A percentile compares a stretch with the other conserved stretches of the same genome.
Conservation (phyloP, 2,113 vertebrate genomes). For the Irena cyanogastra region DNA sequence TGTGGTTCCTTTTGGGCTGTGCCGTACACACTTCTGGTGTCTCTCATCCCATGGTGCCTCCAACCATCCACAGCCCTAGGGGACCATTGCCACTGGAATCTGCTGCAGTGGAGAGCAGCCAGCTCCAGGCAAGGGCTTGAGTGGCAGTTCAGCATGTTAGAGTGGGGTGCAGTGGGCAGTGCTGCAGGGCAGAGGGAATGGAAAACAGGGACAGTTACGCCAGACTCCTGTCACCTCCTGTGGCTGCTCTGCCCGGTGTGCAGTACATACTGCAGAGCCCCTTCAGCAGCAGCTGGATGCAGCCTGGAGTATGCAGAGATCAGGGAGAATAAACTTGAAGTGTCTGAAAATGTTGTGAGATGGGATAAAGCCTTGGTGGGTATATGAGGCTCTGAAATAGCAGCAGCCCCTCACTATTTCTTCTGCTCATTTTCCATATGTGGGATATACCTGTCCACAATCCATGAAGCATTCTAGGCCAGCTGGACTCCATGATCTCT, state of each 20-base stretch:
- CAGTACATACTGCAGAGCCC: background rate
- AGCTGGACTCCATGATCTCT: background rate
- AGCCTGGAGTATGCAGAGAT: background rate
- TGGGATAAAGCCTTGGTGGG: background rate
- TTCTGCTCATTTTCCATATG: background rate
- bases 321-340: background rate
- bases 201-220: background rate
- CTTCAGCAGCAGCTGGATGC: background rate
- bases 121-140: background rate
- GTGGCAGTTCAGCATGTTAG: background rate
- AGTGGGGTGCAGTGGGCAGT: background rate
- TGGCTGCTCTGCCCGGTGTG: background rate
- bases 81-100: background rate
- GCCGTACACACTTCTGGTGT: background rate
- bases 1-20: background rate
- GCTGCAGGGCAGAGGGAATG: background rate
- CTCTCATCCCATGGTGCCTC: background rate
- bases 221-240: background rate
- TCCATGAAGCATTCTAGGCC: background rate
- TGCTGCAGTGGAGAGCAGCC: background rate
- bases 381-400: background rate
- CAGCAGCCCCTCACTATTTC: background rate
- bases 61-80: accelerated
- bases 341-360: background rate
- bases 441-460: background rate